These are phyloP conservation scores for Botia almorhae DNA, from an alignment of 2,797 vertebrate species.

Conservation along the genomic window DNA sequence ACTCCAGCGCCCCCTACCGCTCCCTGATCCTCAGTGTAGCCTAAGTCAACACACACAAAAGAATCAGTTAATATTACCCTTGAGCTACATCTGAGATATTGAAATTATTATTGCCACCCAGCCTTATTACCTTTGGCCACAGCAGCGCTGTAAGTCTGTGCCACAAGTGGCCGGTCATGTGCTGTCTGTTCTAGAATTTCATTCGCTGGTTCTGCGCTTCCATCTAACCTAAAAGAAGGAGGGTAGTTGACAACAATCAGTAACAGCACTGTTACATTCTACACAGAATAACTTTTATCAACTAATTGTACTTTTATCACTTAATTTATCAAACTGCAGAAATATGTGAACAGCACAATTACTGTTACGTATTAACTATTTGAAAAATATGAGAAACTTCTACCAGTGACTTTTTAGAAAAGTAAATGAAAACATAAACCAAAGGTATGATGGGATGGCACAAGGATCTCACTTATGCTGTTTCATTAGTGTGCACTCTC, in stretches of 20 bases:
- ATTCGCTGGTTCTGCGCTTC: slow-evolving; percentile 89
- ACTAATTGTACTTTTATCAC: too few relatives aligned
- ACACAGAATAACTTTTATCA: too few relatives aligned
- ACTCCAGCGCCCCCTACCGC: slow-evolving; percentile 89
- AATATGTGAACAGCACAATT: too few relatives aligned
- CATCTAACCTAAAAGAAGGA: slow-evolving; percentile 82
- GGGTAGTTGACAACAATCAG: neutral
- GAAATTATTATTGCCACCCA: neutral
- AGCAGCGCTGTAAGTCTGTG: slow-evolving; percentile 87
- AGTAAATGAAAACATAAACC: neutral
- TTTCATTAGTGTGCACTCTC: slow-evolving; percentile 96
- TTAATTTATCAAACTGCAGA: too few relatives aligned
- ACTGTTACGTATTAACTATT: too few relatives aligned
- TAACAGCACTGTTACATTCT: neutral
- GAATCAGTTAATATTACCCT: neutral
- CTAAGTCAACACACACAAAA: slow-evolving; percentile 66
- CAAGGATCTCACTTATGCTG: slow-evolving; percentile 90
- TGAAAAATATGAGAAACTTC: too few relatives aligned
- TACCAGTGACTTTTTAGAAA: too few relatives aligned
- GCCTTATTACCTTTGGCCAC: slow-evolving; percentile 83
- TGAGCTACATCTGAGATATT: neutral
- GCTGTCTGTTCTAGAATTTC: slow-evolving; percentile 94
- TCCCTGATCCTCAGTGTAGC: slow-evolving; percentile 92
- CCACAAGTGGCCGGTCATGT: slow-evolving; percentile 89
- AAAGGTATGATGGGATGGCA: neutral